Conservation (phyloP, 2,113 vertebrate species). For the Sorex fumeus region DNA sequence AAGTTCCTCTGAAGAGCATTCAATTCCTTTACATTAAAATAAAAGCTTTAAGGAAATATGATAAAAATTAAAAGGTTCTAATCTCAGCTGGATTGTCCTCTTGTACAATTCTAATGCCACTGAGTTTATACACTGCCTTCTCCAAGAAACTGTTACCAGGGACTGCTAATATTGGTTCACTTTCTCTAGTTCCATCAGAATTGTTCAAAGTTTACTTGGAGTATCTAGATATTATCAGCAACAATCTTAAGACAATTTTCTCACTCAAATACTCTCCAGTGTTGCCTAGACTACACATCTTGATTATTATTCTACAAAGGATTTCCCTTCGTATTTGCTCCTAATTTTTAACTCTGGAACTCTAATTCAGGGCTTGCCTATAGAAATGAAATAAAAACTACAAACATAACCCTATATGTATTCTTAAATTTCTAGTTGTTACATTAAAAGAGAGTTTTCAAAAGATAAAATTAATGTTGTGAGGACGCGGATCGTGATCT, state of each 20-base stretch:
- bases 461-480: conserved; percentile 26
- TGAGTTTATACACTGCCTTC: not conserved
- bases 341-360: conserved; percentile 12
- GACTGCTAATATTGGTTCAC: not conserved
- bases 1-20: conserved; percentile 42
- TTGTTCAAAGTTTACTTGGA: conserved; percentile 1
- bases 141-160: not conserved
- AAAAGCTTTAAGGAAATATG: not conserved
- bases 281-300: conserved; percentile 5
- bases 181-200: not conserved
- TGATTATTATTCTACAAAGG: conserved; percentile 10
- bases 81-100: not conserved
- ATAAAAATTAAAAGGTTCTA: not conserved
- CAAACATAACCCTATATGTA: not conserved
- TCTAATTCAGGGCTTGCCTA: not conserved
- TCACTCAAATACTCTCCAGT: not conserved
- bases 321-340: conserved; percentile 37
- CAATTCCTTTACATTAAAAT: not conserved
- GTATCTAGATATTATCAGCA: conserved; percentile 31
- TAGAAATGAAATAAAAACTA: not conserved
- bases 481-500: no score
- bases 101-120: not conserved
- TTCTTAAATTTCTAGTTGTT: conserved; percentile 6
- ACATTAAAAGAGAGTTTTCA: conserved; percentile 11
- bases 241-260: conserved; percentile 23